Base-by-base conservation (phyloP, 1,140 invertebrate genomes). In the Meloidogyne chitwoodi region DNA sequence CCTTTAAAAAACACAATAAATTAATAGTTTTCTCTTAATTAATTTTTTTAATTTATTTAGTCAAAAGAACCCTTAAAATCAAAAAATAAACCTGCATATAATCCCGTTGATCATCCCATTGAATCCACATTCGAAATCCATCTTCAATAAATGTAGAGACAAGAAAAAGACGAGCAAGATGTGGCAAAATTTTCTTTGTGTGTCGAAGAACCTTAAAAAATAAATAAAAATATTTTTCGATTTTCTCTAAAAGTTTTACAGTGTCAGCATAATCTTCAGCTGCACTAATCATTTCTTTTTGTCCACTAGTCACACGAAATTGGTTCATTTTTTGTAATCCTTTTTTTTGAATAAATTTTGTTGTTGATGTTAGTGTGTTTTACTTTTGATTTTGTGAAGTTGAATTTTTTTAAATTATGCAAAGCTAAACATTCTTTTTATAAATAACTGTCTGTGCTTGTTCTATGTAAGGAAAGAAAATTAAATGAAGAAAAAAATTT, bases 61-160 rank as follows among this genome's bases (percentile, higher is more conserved):
- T n/a, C n/a, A n/a, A n/a, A n/a, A n/a, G n/a, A n/a, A n/a, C n/a
- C n/a, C n/a, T n/a, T n/a, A n/a, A n/a, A n/a, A n/a, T n/a, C n/a
- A n/a, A n/a, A n/a, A n/a, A n/a, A 6, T 12, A 44, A 72, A 75
- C 74, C 74, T 83, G 79, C 94, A 98, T 98, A 86, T 98, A 99
- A 85, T 98, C 94, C 41, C 94, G 90, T 87, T 99, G 97, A 85
- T 98, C 95, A 41, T 91, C 91, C 96, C 97, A 99, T 89, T 99
- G 97, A 83, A 94, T 27, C 92, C 94, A 99, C 97, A 99, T 99
- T 78, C 97, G 91, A 56, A 99, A 90, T 0, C 97, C 97, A 91
- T 99, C 97, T 90, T 99, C 97, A 34, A 99, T 90, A 89, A 99
- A 99, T 81, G 97, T 99, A 76, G 95, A 95, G 82, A 99, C 96